phyloP scores from a whole-genome alignment of 2,888 invertebrate genomes.

The Drosophila limbata region DNA sequence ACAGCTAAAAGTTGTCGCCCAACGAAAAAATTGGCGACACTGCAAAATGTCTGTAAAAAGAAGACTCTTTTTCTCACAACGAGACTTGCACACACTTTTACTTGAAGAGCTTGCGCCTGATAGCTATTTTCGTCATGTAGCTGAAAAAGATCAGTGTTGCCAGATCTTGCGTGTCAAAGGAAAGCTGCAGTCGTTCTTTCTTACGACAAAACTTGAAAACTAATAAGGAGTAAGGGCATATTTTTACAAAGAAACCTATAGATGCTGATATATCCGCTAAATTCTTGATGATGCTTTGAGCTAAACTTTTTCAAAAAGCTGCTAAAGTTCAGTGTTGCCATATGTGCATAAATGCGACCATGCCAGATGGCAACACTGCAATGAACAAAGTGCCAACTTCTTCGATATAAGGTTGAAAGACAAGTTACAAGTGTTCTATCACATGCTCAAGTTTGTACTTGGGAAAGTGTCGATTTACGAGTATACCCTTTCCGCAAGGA shows the following conservation, averaged over 20 bases:
- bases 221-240: no score
- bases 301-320: neutral
- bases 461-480: slow-evolving; percentile 7
- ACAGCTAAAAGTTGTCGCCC: slow-evolving; percentile 68
- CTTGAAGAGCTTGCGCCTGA: neutral
- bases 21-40: slow-evolving; percentile 67
- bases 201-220: neutral
- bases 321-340: neutral
- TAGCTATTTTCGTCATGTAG: neutral
- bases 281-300: no score
- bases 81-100: slow-evolving; percentile 45
- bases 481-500: slow-evolving; percentile 42
- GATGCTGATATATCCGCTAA: no score
- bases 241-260: no score
- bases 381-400: neutral
- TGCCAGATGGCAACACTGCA: neutral
- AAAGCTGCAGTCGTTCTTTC: neutral
- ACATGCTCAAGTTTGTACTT: slow-evolving; percentile 1
- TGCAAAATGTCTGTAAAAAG: slow-evolving; percentile 56
- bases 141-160: neutral
- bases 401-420: neutral
- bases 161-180: neutral
- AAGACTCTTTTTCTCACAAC: neutral
- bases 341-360: neutral
- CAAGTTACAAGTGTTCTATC: neutral